Evolutionary conservation across 2,888 invertebrate genomes (phyloP).

Genomic region (Hirudinaria manillensis): DNA sequence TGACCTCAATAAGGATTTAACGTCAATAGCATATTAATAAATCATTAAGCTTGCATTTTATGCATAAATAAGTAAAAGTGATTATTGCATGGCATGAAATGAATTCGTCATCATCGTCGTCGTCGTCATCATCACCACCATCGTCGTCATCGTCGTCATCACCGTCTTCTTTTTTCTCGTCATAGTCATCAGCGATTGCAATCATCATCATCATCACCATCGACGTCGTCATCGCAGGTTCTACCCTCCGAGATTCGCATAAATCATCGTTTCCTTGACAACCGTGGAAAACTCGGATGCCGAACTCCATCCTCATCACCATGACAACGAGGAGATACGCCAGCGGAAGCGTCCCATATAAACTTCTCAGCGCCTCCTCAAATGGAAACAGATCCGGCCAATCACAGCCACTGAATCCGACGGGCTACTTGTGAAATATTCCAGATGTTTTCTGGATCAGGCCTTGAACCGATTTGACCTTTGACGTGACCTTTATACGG

Average conservation of each 20-base stretch:
- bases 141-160: not conserved
- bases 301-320: slow-evolving; percentile 10
- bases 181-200: slow-evolving; percentile 17
- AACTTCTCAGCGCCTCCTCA: not conserved
- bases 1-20: too few species aligned
- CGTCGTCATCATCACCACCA: slow-evolving; percentile 11
- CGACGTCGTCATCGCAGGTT: not conserved
- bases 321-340: not conserved
- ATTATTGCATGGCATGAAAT: too few species aligned
- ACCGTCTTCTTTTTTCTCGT: slow-evolving; percentile 2
- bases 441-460: too few species aligned
- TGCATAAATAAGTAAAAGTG: too few species aligned
- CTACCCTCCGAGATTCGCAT: not conserved
- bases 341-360: not conserved
- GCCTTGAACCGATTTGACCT: too few species aligned
- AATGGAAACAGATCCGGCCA: slow-evolving; percentile 5
- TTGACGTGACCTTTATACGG: too few species aligned
- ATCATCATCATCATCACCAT: not conserved
- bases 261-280: not conserved
- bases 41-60: too few species aligned
- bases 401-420: not conserved
- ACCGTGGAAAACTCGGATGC: not conserved
- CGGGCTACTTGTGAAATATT: too few species aligned
- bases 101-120: too few species aligned
- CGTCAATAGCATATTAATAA: too few species aligned